These are phyloP conservation scores for Piscicola geometra DNA, from an alignment of 2,888 invertebrate species.

Conservation along the genomic window DNA sequence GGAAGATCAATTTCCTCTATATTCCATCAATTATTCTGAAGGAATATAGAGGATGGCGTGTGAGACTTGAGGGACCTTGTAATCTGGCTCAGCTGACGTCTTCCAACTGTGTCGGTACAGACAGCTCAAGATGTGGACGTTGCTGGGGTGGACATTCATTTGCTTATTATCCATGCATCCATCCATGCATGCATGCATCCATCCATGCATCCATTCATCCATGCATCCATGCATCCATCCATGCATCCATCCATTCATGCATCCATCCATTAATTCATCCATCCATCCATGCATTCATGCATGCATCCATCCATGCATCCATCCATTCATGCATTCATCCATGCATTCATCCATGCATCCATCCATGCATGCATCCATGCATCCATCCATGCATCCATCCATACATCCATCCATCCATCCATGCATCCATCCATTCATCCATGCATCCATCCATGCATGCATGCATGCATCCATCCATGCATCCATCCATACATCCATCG, in stretches of 20 bases:
- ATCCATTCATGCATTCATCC: background rate
- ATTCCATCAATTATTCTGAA: no score
- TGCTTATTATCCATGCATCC: background rate
- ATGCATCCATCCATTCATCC: no score
- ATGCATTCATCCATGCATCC: no score
- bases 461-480: background rate
- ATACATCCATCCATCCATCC: background rate
- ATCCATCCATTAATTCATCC: no score
- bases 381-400: background rate
- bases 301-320: background rate
- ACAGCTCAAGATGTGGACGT: conserved; percentile 74
- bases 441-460: no score
- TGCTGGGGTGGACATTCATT: no score
- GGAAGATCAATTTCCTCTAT: no score
- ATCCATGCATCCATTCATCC: background rate
- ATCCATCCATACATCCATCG: background rate
- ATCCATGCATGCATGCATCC: background rate
- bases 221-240: background rate
- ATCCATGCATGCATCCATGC: background rate
- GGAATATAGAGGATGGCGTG: no score
- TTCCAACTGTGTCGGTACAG: conserved; percentile 64
- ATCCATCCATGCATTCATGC: background rate
- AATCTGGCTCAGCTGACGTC: conserved; percentile 18
- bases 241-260: background rate
- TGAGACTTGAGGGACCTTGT: conserved; percentile 14